phyloP scores from a whole-genome alignment of 2,113 vertebrate genomes.

The Labeo catla region DNA sequence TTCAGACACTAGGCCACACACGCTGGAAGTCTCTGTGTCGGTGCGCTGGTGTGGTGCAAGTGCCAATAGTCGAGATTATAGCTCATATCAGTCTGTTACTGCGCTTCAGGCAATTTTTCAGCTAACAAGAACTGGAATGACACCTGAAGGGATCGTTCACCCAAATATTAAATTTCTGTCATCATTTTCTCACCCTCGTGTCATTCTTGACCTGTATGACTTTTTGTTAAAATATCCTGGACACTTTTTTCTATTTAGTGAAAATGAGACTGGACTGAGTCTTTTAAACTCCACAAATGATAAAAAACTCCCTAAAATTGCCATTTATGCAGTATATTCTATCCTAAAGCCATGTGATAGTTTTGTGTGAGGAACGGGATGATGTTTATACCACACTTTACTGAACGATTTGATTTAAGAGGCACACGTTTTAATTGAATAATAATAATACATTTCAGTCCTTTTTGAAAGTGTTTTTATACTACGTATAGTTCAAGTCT shows the following conservation, averaged over 20 bases:
- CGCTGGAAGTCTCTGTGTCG: not conserved
- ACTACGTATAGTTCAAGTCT: too few species aligned
- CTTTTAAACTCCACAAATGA: not conserved
- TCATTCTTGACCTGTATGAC: not conserved
- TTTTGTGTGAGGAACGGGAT: not conserved
- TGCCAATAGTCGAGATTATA: constrained; percentile 15
- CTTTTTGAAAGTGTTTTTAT: too few species aligned
- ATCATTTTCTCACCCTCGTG: not conserved
- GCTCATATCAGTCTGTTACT: constrained; percentile 22
- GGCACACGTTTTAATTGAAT: not conserved
- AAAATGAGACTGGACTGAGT: not conserved
- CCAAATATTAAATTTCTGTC: not conserved
- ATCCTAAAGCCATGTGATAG: not conserved
- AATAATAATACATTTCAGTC: not conserved
- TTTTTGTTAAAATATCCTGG: not conserved
- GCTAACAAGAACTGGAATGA: constrained; percentile 21
- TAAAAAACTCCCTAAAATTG: not conserved
- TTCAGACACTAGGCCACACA: constrained; percentile 26
- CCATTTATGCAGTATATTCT: not conserved
- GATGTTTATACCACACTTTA: not conserved
- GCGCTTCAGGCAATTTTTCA: constrained; percentile 4
- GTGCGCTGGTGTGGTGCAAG: not conserved
- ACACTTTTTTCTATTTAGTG: not conserved
- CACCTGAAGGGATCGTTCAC: not conserved
- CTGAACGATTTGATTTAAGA: not conserved